phyloP scores from a whole-genome alignment of 1,140 invertebrate species.

The Latrodectus geometricus region DNA sequence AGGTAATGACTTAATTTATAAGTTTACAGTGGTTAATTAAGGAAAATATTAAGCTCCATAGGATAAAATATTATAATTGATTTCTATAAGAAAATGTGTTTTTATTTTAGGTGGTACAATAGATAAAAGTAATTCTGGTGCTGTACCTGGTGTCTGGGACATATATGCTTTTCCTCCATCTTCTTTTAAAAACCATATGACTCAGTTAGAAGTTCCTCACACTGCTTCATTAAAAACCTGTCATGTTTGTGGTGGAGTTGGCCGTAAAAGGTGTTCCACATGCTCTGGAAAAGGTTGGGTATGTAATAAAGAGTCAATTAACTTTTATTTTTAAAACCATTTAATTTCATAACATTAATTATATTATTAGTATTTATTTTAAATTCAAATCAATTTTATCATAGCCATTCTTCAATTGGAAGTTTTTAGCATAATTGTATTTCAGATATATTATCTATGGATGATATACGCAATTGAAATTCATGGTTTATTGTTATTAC shows the following conservation, averaged over 20 bases:
- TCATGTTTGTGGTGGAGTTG: slow-evolving; percentile 72
- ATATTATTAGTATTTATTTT: neutral
- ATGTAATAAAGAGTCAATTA: slow-evolving; percentile 63
- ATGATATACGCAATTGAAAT: too few relatives aligned
- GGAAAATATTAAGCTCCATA: too few relatives aligned
- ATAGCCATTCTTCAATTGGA: too few relatives aligned
- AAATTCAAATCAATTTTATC: neutral
- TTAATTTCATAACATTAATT: neutral
- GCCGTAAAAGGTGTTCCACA: slow-evolving; percentile 71
- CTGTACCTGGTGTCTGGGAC: slow-evolving; percentile 74
- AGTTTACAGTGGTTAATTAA: too few relatives aligned
- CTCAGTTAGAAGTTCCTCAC: slow-evolving; percentile 73
- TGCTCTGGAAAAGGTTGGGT: slow-evolving; percentile 74
- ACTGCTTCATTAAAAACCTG: slow-evolving; percentile 74
- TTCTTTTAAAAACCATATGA: slow-evolving; percentile 71
- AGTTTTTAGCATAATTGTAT: too few relatives aligned
- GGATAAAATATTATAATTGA: too few relatives aligned
- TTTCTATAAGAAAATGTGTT: too few relatives aligned
- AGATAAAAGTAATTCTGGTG: slow-evolving; percentile 71
- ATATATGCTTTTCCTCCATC: slow-evolving; percentile 69
- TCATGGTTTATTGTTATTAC: too few relatives aligned
- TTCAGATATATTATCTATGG: too few relatives aligned
- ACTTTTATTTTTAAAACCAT: too few relatives aligned
- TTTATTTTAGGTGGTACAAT: slow-evolving; percentile 69
- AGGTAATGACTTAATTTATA: too few relatives aligned